Base-by-base conservation (phyloP, 2,113 vertebrate genomes). In the Podilymbus podiceps region DNA sequence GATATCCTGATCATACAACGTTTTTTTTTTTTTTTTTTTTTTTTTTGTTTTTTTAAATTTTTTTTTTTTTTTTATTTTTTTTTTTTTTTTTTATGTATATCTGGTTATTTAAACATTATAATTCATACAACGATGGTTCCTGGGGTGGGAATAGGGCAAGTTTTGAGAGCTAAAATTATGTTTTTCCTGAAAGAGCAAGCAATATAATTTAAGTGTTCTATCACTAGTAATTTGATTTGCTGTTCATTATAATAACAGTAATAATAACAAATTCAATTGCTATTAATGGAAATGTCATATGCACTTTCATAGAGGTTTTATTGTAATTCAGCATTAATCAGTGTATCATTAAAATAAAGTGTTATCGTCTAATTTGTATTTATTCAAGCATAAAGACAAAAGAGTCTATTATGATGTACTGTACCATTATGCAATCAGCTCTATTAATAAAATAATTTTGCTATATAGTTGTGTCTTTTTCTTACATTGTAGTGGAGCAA, bases 241-340 rank as follows among this genome's bases (percentile, higher is more conserved):
- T 85, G 40, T 90, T 95, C 88, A 78, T 97, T 96, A 76, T 92
- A 89, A 96, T 93, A 94, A 94, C 67, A 80, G 94, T 90, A 96
- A 95, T 93, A 95, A 95, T 95, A 97, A 97, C 94, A 97, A 93
- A 93, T 93, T 96, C 63, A 95, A 88, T 94, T 96, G 52, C 94
- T 94, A 89, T 97, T 96, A 97, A 96, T 86, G 92, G 69, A 88
- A 85, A 87, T 89, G 91, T 84, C 94, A 91, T 90, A 90, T 91
- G 63, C 38, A 84, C 40, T 92, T 95, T 93, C 88, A 90, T 47
- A 75, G 74, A 77, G 52, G 22, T 91, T 97, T 95, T 93, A 97
- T 96, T 96, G 66, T 96, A 97, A 95, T 96, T 96, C 53, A 50
- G 47, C 87, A 83, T 93, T 96, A 96, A 96, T 94, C 89, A 93